Base-by-base conservation (phyloP, 2,888 invertebrate species). In the Dioctria linearis region DNA sequence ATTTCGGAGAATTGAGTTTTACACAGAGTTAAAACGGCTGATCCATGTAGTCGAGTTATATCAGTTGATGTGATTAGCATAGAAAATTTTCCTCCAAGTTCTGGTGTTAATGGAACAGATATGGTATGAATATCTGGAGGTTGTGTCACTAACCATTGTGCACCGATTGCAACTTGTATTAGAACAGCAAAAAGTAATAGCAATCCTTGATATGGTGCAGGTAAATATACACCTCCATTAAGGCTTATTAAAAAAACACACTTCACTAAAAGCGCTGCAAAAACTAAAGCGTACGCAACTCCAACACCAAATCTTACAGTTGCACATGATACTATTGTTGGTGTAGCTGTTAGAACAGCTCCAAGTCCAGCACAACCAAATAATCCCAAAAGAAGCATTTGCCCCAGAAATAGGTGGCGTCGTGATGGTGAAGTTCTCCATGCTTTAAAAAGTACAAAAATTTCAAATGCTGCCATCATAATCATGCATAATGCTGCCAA, bases 191-290 rank as follows among this genome's bases (percentile, higher is more conserved):
- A 98, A 85, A 96, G 93, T 84, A 98, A 91, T 84, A 98, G 91
- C 43, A 98, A 91, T 83, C 94, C 95, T 90, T 98, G 98, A 89
- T 98, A 98, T 11, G 96, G 95, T 5, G 97, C 96, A 78, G 97
- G 97, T 79, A 98, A 91, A 87, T 98, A 97, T 73, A 97, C 96
- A 82, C 95, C 96, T 78, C 95, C 94, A 89, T 97, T 96, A 82
- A 97, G 92, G 86, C 97, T 96, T 84, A 98, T 93, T 82, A 98
- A 92, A 88, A 98, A 97, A 84, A 98, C 96, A 89, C 97, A 95
- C 90, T 98, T 98, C 83, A 98, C 98, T 85, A 98, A 92, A 73
- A 98, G 91, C 0, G 97, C 95, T 59, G 96, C 95, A 88, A 97
- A 98, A 82, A 97, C 95, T 80, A 97, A 91, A 78, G 96, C 94